Conservation (phyloP, 1,140 invertebrate genomes). For the Condylostylus longicornis region DNA sequence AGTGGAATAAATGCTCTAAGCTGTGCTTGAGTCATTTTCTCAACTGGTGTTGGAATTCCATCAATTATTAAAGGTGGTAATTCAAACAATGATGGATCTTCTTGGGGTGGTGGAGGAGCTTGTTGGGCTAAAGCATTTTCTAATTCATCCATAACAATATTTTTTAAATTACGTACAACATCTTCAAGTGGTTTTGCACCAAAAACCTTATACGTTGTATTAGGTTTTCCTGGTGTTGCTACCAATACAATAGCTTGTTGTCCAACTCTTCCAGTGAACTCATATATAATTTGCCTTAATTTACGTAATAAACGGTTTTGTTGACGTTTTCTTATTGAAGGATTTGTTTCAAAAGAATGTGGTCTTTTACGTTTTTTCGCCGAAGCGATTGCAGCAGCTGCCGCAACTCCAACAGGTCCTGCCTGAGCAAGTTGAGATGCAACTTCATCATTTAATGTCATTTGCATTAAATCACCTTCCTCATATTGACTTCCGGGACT, state of each 20-base stretch:
- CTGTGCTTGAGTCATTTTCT: constrained; percentile 98
- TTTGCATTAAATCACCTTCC: constrained; percentile 60
- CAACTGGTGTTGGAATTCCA: constrained; percentile 92
- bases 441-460: constrained; percentile 79
- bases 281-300: constrained; percentile 88
- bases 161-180: constrained; percentile 80
- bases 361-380: constrained; percentile 90
- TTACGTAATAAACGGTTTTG: constrained; percentile 85
- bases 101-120: constrained; percentile 78
- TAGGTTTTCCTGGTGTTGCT: constrained; percentile 90
- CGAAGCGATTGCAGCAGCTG: constrained; percentile 89
- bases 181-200: constrained; percentile 93
- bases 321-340: constrained; percentile 88
- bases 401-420: constrained; percentile 91
- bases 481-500: constrained; percentile 54
- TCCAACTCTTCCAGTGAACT: constrained; percentile 92
- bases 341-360: constrained; percentile 96
- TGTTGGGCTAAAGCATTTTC: constrained; percentile 85
- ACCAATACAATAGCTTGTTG: constrained; percentile 93
- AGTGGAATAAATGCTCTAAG: constrained; percentile 90
- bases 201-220: constrained; percentile 91
- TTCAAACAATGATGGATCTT: constrained; percentile 86
- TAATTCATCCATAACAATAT: constrained; percentile 86
- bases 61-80: constrained; percentile 90
- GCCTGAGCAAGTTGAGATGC: constrained; percentile 89